Base-by-base conservation (phyloP, 53 echinoderm and acorn worm species). In the Echinometra lucunter region DNA sequence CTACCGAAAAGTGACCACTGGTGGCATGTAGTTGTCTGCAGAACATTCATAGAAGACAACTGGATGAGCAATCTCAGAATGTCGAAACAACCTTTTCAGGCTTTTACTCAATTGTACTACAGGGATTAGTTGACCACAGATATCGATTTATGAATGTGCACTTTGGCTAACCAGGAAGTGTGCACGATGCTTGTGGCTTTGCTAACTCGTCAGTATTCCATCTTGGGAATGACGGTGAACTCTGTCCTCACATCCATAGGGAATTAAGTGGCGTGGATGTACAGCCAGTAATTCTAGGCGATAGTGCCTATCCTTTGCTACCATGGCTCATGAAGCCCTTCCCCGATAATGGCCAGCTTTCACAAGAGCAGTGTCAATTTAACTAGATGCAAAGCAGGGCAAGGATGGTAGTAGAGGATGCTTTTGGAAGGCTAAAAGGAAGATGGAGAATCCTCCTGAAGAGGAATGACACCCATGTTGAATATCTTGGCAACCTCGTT, bases 241-340 rank as follows among this genome's bases (percentile, higher is more conserved):
- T 74, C 0, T 74, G 74, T 37, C 74, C 74, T 37, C 66, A 27
- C 2, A 1, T 37, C 37, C 74, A 35, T 8, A 9, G 74, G 3
- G 15, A 37, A 11, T 37, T 74, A 4, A 35, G 16, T 74, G 74
- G 37, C 35, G 19, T 13, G 2, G 5, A 74, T 37, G 74, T 74
- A 4, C 74, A 35, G 9, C 37, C 37, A 2, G 37, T 27, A 18
- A 74, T 74, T 35, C 74, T 97, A 66, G 97, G 96, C 0, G 97
- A 97, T n/a, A 94, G 95, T 18, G 96, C 97, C 3, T 97, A 97
- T n/a, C 96, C 96, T 3, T 75, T 97, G 2, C 88, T 94, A 2
- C 93, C 95, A 9, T 96, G 96, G 96, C 74, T 97, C 8, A 95
- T 96, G 96, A 97, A 96, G 32, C 92, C 92, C 6, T 97, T 95